phyloP scores from a whole-genome alignment of 2,888 invertebrate species.

The Pocota personata region DNA sequence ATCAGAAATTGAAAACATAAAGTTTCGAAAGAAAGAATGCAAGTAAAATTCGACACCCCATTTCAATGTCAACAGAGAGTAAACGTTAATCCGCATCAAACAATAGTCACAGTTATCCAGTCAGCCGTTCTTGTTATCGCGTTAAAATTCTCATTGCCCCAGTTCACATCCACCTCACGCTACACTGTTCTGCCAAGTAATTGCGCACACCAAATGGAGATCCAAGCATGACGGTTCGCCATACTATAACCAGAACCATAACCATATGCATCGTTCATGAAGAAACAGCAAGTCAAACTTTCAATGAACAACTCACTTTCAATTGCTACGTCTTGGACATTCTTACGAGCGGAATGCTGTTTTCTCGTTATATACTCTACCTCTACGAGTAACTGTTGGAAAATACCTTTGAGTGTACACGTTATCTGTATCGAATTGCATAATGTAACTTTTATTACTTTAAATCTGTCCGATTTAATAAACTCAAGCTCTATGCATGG shows the following conservation, averaged over 20 bases:
- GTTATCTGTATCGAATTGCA: constrained; percentile 14
- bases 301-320: constrained; percentile 53
- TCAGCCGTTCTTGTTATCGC: constrained; percentile 43
- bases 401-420: background rate
- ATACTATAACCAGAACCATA: constrained; percentile 19
- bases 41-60: constrained; percentile 2
- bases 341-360: constrained; percentile 3
- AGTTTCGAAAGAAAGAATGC: background rate
- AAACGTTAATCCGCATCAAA: constrained; percentile 20
- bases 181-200: constrained; percentile 36
- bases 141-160: constrained; percentile 59
- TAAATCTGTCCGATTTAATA: background rate
- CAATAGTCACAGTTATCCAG: constrained; percentile 37
- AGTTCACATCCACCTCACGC: constrained; percentile 44
- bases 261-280: constrained; percentile 18
- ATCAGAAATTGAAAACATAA: background rate
- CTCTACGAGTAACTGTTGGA: constrained; percentile 1
- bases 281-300: constrained; percentile 35
- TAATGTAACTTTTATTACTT: background rate
- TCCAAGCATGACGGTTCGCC: constrained; percentile 46
- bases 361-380: constrained; percentile 6
- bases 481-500: background rate
- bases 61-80: constrained; percentile 51
- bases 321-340: constrained; percentile 23
- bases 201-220: constrained; percentile 53